These are phyloP conservation scores for Ceratina calcarata DNA, from an alignment of 1,140 invertebrate species.

Conservation along the genomic window DNA sequence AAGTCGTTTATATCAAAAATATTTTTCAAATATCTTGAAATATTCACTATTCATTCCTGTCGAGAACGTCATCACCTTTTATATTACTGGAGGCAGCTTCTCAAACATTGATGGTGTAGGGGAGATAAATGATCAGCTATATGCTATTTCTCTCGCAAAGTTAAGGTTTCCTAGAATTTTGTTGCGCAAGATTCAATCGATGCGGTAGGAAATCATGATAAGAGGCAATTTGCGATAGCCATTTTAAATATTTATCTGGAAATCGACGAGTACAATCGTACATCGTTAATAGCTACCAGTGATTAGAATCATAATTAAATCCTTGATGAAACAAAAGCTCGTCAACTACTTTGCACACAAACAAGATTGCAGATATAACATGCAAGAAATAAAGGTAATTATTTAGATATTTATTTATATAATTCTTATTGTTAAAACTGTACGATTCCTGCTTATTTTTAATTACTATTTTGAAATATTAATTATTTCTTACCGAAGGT, in stretches of 20 bases:
- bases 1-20: slow-evolving; percentile 18
- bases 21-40: background rate
- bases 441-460: too few relatives aligned
- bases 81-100: too few relatives aligned
- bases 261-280: background rate
- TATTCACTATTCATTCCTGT: background rate
- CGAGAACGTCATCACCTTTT: too few relatives aligned
- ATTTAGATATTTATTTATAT: background rate
- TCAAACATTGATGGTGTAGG: too few relatives aligned
- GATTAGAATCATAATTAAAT: background rate
- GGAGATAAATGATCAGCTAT: too few relatives aligned
- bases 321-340: background rate
- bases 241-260: background rate
- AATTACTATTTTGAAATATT: background rate
- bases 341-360: background rate
- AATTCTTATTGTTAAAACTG: background rate
- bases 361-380: background rate
- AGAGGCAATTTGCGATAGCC: background rate
- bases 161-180: slow-evolving; percentile 1
- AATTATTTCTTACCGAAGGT: slow-evolving; percentile 72
- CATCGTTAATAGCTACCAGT: background rate
- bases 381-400: too few relatives aligned
- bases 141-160: too few relatives aligned
- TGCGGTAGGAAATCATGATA: background rate
- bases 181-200: slow-evolving; percentile 5